Conservation (phyloP, 2,888 invertebrate genomes). For the Octodonta nipae region DNA sequence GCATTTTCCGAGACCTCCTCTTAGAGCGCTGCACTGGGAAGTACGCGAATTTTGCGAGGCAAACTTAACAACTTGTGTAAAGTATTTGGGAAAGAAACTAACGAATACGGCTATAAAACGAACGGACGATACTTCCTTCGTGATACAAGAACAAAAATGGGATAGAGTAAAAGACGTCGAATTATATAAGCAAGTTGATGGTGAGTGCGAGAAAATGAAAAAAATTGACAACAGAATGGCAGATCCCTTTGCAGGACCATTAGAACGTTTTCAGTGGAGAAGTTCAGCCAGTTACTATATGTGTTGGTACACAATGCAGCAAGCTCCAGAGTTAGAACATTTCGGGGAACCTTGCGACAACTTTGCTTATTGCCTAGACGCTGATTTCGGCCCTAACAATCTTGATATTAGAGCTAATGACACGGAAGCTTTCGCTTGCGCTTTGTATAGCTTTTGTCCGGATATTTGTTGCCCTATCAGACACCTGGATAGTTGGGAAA, state of each 20-base stretch:
- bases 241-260: conserved; percentile 41
- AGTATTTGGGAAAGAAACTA: conserved; percentile 37
- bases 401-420: conserved; percentile 43
- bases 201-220: conserved; percentile 38
- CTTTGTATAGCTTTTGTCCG: conserved; percentile 47
- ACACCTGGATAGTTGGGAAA: conserved; percentile 31
- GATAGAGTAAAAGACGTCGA: conserved; percentile 25
- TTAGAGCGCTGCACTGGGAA: conserved; percentile 48
- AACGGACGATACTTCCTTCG: conserved; percentile 38
- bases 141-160: conserved; percentile 40
- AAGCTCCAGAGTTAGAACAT: conserved; percentile 37
- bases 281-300: conserved; percentile 51
- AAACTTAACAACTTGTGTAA: conserved; percentile 43
- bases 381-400: conserved; percentile 34
- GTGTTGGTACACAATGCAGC: conserved; percentile 53
- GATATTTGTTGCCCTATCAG: conserved; percentile 48
- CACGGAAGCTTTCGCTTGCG: conserved; percentile 42
- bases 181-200: conserved; percentile 35
- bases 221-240: conserved; percentile 36
- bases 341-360: conserved; percentile 49
- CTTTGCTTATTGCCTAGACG: conserved; percentile 44
- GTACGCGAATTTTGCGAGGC: conserved; percentile 42
- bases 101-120: conserved; percentile 30
- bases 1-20: conserved; percentile 42
- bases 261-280: conserved; percentile 49